Evolutionary conservation across 1,140 invertebrate species (phyloP), one percentile per base, ranked within the genome.

Genomic region (Arion vulgaris): DNA sequence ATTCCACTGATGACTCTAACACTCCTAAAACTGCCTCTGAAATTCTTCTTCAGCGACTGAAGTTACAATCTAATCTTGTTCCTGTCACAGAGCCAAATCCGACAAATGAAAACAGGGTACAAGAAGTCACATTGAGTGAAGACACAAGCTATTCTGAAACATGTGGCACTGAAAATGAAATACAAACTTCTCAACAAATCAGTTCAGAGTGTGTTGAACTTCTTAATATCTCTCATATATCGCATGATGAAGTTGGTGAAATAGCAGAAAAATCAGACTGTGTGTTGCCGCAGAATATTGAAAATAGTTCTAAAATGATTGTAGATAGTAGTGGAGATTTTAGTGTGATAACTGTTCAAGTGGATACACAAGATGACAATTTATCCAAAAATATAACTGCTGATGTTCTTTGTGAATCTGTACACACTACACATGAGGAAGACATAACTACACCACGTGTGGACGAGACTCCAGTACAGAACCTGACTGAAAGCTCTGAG

Each of bases 11-110:
- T 57, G 53, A 57, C 53, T 57, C 26, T 57, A n/a, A 57, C 26
- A 39, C n/a, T 2, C 57, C 57, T 32, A 78, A 66, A 78, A 78
- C 76, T 36, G 76, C 76, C 2, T 78, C 76, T 41, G 76, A 78
- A 66, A 78, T 78, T 2, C 62, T 78, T 62, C 26, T 78, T 23
- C 51, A 78, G 34, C 13, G n/a, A 28, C 36, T 78, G 1, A 41
- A 78, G 53, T 28, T 51, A 36, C 76, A 78, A 57, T 41, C 34
- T 38, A 66, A 78, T 1, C 15, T 23, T 39, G 39, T 36, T 17
- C 4, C 5, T 17, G 38, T 78, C 0, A 66, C 66, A 23, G 76
- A 78, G 34, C 7, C 34, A 57, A 39, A 4, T 39, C 11, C 34
- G 7, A 66, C 76, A 38, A 5, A 2, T 53, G 41, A 51, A 34